Base-by-base conservation (phyloP, 2,797 vertebrate genomes). In the Phrynocephalus vlangalii region DNA sequence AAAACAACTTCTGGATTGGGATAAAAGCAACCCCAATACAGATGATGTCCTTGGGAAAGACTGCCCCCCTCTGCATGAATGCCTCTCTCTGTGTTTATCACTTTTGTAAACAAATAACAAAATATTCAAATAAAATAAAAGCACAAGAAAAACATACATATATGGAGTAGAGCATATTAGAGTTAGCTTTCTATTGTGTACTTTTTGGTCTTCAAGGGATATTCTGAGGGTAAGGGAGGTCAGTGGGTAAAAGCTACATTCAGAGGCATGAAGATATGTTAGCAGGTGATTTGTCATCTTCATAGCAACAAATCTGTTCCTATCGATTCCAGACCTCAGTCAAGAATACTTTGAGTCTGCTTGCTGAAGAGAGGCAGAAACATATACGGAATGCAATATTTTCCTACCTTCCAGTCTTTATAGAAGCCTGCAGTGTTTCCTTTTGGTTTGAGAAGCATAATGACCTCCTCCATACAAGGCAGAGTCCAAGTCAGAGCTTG, bases 21-120 rank as follows among this genome's bases (percentile, higher is more conserved):
- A 60, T 79, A 79, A 89, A 89, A 18, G 20, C 82, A 90, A 86
- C 92, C 89, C 86, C 92, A 92, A 66, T 89, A 90, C 76, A 73
- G 73, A 20, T 28, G 66, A 30, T 67, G 3, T 10, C 33, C 22
- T 38, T 52, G 28, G 50, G 44, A 66, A 18, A 26, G 44, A 83
- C 52, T 56, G 52, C 13, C 52, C 52, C 13, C 9, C 52, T 56
- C 52, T 56, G 52, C 9, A 56, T 56, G 52, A 10, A 11, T 56
- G 52, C 8, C 9, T 56, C 38, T 44, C 38, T 44, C 0, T 44
- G 38, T 5, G 38, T 44, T 44, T 44, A 44, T 44, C 38, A 44
- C 38, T 44, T 44, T 44, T 5, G 38, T 44, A 44, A 44, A 44
- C 38, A 44, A 44, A 44, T 44, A 5, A 44, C 38, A 44, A 44